Conservation (phyloP, 2,888 invertebrate species). For the Oxyscelio sp. region DNA sequence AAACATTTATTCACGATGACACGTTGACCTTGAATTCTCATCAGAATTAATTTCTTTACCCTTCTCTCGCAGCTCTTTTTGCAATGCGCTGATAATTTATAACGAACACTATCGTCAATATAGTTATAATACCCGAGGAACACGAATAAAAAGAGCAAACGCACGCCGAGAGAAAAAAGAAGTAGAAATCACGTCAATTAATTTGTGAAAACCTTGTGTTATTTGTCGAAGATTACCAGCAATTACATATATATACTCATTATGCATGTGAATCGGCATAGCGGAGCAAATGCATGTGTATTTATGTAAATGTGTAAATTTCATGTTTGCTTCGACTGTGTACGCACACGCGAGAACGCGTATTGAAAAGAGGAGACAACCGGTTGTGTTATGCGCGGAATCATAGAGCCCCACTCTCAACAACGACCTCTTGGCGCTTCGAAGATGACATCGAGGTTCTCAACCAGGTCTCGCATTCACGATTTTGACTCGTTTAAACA, state of each 20-base stretch:
- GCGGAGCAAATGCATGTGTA: conserved; percentile 67
- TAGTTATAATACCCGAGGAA: conserved; percentile 18
- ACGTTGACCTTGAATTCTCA: no score
- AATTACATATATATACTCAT: conserved; percentile 81
- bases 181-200: conserved; percentile 62
- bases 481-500: conserved; percentile 17
- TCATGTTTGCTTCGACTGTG: conserved; percentile 69
- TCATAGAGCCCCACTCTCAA: conserved; percentile 85
- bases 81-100: conserved; percentile 20
- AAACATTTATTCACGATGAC: no score
- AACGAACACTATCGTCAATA: conserved; percentile 31
- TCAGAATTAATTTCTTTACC: not conserved
- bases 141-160: not conserved
- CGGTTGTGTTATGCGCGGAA: conserved; percentile 86
- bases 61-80: conserved; percentile 13
- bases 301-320: conserved; percentile 73
- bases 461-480: conserved; percentile 76
- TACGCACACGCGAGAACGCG: conserved; percentile 78
- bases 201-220: conserved; percentile 67
- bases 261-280: conserved; percentile 79
- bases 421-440: conserved; percentile 85
- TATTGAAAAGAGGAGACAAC: conserved; percentile 86
- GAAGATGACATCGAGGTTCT: conserved; percentile 86
- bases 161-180: conserved; percentile 6
- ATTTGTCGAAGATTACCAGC: conserved; percentile 76